Percentiles rank a stretch among this genome's conserved stretches.
Conservation (phyloP, 2,797 vertebrate genomes). For the Parotocinclus haroldoi region DNA sequence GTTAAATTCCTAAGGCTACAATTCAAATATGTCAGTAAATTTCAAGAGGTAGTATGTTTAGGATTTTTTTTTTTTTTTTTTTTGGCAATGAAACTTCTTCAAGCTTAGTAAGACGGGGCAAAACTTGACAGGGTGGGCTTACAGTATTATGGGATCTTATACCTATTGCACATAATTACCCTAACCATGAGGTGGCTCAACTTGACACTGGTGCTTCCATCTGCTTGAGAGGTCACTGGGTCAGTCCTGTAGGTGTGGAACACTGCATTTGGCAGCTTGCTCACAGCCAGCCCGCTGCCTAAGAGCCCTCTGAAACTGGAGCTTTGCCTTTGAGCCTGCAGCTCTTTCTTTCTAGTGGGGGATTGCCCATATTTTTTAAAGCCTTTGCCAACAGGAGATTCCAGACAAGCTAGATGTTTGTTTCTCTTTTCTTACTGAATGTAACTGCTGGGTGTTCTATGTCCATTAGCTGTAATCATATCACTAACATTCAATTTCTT, state of each 20-base stretch:
- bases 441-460: too few relatives aligned
- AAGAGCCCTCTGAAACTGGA: constrained; percentile 42
- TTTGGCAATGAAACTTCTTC: not conserved
- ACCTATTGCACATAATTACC: constrained; percentile 10
- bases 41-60: constrained; percentile 25
- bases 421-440: too few relatives aligned
- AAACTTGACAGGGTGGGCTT: not conserved
- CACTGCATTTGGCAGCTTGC: constrained; percentile 42
- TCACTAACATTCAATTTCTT: too few relatives aligned
- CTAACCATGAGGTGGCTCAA: constrained; percentile 24
- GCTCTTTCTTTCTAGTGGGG: not conserved
- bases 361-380: not conserved
- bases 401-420: too few relatives aligned
- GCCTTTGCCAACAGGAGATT: not conserved
- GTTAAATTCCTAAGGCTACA: too few relatives aligned
- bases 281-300: constrained; percentile 19
- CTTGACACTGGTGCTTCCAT: constrained; percentile 38
- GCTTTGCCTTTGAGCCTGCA: constrained; percentile 12
- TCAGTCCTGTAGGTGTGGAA: constrained; percentile 31
- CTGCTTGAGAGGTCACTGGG: constrained; percentile 24
- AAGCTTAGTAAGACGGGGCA: too few relatives aligned
- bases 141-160: not conserved
- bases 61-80: too few relatives aligned
- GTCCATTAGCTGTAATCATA: too few relatives aligned
- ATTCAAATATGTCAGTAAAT: too few relatives aligned